Evolutionary conservation across 2,888 invertebrate genomes (phyloP).

Genomic region (Tiliacea citrago): DNA sequence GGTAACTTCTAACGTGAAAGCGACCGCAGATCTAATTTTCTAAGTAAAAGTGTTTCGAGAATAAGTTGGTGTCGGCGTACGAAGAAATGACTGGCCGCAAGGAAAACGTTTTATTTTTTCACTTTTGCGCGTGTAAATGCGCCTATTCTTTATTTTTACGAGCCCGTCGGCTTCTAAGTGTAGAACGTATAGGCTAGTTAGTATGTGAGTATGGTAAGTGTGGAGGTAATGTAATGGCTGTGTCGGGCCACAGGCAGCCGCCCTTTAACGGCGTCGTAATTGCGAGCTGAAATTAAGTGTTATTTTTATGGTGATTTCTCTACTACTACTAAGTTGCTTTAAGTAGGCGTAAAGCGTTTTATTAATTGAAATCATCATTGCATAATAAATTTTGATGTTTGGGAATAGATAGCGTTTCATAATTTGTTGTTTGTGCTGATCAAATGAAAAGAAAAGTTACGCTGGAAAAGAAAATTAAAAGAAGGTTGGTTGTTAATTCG

Average conservation of each 20-base stretch:
- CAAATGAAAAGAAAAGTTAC: constrained; percentile 6
- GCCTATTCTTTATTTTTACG: constrained; percentile 79
- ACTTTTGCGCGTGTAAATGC: constrained; percentile 73
- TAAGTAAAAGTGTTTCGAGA: constrained; percentile 62
- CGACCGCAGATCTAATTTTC: constrained; percentile 63
- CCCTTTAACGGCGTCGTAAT: constrained; percentile 89
- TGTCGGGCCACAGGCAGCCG: constrained; percentile 84
- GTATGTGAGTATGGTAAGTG: constrained; percentile 82
- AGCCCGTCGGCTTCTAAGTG: constrained; percentile 79
- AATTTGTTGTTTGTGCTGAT: constrained; percentile 47
- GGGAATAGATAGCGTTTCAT: constrained; percentile 47
- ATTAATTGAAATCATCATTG: constrained; percentile 86
- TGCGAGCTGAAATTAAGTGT: constrained; percentile 90
- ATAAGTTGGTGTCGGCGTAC: constrained; percentile 39
- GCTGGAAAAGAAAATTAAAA: background rate
- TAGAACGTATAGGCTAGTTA: constrained; percentile 75
- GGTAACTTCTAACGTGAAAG: constrained; percentile 39
- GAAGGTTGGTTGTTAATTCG: background rate
- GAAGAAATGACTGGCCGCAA: constrained; percentile 65
- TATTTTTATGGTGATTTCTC: constrained; percentile 91
- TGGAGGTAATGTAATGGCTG: constrained; percentile 85
- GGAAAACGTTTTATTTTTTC: constrained; percentile 74
- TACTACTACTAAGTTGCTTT: constrained; percentile 90
- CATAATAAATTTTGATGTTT: constrained; percentile 64
- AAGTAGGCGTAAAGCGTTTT: constrained; percentile 89